Conservation (phyloP, 2,797 vertebrate species). For the Masticophis lateralis region DNA sequence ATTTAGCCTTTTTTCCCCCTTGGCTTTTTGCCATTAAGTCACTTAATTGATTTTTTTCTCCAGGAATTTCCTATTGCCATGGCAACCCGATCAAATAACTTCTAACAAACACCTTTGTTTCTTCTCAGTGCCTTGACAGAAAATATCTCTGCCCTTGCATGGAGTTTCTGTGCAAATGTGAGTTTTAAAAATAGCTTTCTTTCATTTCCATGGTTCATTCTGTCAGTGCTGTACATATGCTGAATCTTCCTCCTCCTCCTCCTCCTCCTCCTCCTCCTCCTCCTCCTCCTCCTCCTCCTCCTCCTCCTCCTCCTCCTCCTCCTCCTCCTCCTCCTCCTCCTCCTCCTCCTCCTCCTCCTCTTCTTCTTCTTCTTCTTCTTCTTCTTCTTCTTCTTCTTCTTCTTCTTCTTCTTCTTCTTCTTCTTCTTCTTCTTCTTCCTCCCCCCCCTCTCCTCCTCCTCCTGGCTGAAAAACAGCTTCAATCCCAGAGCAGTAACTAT, state of each 20-base stretch:
- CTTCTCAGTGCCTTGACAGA: slow-evolving; percentile 60
- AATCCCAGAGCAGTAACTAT: no score
- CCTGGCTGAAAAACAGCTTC: background rate
- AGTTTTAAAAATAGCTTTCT: slow-evolving; percentile 16
- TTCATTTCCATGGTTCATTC: slow-evolving; percentile 32
- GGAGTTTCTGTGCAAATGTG: slow-evolving; percentile 56
- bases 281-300: no score
- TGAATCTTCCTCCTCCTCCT: no score
- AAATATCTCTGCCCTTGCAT: slow-evolving; percentile 45
- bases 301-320: no score
- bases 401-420: no score
- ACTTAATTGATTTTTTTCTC: slow-evolving; percentile 66
- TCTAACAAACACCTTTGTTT: slow-evolving; percentile 63
- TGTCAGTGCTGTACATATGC: slow-evolving; percentile 42
- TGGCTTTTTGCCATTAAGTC: slow-evolving; percentile 48
- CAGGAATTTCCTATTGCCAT: slow-evolving; percentile 71
- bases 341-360: no score
- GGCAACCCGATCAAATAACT: slow-evolving; percentile 68
- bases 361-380: no score
- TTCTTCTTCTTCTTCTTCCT: no score
- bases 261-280: no score
- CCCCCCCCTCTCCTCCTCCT: background rate
- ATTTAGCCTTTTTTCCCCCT: slow-evolving; percentile 42
- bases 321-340: no score
- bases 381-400: rapidly evolving